A percentile compares a stretch with the other conserved stretches of the same genome.
Conservation (phyloP, 2,888 invertebrate genomes). For the Perizoma affinitatum region DNA sequence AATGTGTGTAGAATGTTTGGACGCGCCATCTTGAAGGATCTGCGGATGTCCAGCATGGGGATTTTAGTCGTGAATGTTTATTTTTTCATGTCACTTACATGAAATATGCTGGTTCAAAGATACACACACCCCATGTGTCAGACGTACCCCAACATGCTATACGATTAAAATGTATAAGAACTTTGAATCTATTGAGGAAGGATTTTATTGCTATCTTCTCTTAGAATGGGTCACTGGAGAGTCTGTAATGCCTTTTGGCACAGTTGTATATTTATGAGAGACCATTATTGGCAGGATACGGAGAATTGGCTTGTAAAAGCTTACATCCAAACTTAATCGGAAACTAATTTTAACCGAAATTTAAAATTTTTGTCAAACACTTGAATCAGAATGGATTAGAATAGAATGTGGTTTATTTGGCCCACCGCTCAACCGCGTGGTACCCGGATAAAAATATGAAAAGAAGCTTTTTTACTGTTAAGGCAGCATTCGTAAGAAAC, state of each 20-base stretch:
- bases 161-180: slow-evolving; percentile 36
- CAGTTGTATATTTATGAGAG: slow-evolving; percentile 30
- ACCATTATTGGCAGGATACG: slow-evolving; percentile 27
- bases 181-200: slow-evolving; percentile 31
- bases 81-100: too few species aligned
- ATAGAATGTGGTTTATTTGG: too few species aligned
- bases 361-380: too few species aligned
- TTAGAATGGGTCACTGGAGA: slow-evolving; percentile 33
- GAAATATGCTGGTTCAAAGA: background rate
- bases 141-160: slow-evolving; percentile 7
- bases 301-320: slow-evolving; percentile 22
- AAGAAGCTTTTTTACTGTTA: too few species aligned
- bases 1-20: too few species aligned
- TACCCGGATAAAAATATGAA: too few species aligned
- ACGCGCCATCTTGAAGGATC: too few species aligned
- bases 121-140: background rate
- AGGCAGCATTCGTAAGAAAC: too few species aligned
- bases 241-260: slow-evolving; percentile 35
- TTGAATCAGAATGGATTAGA: too few species aligned
- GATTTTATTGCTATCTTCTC: slow-evolving; percentile 35
- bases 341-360: slow-evolving; percentile 8
- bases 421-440: too few species aligned
- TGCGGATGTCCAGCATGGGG: too few species aligned
- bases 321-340: slow-evolving; percentile 1
- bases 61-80: too few species aligned